Base-by-base conservation (phyloP, 2,113 vertebrate species). In the Oreochromis tanganicae region DNA sequence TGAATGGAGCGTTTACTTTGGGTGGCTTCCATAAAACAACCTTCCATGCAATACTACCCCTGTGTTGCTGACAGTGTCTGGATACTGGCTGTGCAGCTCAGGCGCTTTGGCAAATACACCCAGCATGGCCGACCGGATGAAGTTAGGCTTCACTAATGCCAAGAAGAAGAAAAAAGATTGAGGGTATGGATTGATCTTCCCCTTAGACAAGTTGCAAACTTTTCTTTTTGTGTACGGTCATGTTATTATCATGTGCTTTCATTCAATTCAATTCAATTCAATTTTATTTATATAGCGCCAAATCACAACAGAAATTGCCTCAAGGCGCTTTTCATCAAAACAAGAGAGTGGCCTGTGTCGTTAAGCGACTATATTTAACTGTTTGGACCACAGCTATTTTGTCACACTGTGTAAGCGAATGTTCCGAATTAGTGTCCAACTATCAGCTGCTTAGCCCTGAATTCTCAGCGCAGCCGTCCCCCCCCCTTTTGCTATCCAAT, bases 401-500 rank as follows among this genome's bases (percentile, higher is more conserved):
- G 36, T 89, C 46, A 36, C 32, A 46, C n/a, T 21, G 34, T 55
- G 32, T 27, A 79, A 84, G 50, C 55, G 29, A 83, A 48, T 34
- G 36, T 78, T 50, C 34, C 12, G 24, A 71, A 52, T 86, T 50
- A 56, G 48, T 87, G 71, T 89, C 89, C 82, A 82, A 87, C 88
- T 87, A 71, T 88, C 66, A 54, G 89, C 84, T 90, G 80, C 63
- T 89, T 68, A 80, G 82, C 68, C 38, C 78, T 85, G 59, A 86
- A 86, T 82, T 89, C 82, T 93, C 54, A 75, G 21, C 46, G 16
- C 63, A 87, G 85, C 56, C 61, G 75, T 91, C 93, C 83, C 82
- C 81, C 85, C 94, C 95, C 93, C 92, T 95, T 93, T 79, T 94
- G 95, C 93, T 94, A 92, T 95, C 96, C 96, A 97, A 97, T 97